Conservation (phyloP, 2,888 invertebrate genomes). For the Hydropsyche betteni region DNA sequence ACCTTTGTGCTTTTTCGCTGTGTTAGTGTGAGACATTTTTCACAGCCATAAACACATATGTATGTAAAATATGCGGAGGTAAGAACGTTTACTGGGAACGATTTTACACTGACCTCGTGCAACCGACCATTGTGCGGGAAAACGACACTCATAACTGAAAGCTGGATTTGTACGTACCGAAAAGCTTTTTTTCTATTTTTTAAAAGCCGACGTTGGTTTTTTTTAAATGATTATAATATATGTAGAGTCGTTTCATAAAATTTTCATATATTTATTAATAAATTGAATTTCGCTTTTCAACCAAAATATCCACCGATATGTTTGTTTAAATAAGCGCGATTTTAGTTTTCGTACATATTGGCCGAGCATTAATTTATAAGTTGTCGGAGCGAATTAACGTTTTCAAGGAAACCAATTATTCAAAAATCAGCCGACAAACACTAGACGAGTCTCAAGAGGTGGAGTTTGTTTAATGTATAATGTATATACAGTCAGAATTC, state of each 20-base stretch:
- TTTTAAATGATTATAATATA: no score
- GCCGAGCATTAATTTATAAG: no score
- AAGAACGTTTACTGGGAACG: slow-evolving; percentile 4
- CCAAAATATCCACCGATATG: no score
- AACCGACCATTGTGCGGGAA: neutral
- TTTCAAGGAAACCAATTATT: slow-evolving; percentile 15
- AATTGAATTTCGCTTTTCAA: no score
- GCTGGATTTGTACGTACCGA: neutral
- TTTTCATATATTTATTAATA: no score
- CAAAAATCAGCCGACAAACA: slow-evolving; percentile 18
- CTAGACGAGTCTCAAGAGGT: neutral
- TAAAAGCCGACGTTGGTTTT: no score
- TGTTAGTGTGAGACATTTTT: neutral
- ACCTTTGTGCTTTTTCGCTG: neutral
- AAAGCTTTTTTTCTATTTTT: no score
- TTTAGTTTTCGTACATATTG: no score
- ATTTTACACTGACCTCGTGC: slow-evolving; percentile 25
- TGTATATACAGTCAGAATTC: no score
- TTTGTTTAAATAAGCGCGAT: no score
- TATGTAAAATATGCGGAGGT: neutral
- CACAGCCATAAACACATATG: neutral
- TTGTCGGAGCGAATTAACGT: neutral
- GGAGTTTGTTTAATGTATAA: no score
- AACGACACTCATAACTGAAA: slow-evolving; percentile 13
- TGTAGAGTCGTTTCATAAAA: no score